Evolutionary conservation across 2,797 vertebrate species (phyloP), one percentile per base, ranked within the genome.

Genomic region (Muscicapa comitata): DNA sequence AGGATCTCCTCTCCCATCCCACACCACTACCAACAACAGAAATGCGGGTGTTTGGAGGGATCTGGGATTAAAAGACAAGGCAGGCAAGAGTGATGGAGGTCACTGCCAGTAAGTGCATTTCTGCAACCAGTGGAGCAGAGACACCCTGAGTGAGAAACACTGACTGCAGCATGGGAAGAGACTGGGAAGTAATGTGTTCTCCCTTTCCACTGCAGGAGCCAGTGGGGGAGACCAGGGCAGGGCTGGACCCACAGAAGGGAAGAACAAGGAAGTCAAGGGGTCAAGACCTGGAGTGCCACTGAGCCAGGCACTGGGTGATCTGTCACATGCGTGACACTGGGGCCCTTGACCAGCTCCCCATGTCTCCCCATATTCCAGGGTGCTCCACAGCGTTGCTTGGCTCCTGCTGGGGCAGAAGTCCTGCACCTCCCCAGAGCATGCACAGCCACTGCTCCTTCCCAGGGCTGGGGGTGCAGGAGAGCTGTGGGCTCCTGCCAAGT

Each of bases 221-320:
- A 28, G 17, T 11, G 25, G 19, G 45, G 7, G 40, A 24, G 16
- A 25, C 20, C 0, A 1, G 20, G 16, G 33, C 24, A 72, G 55
- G 29, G 54, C 67, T 68, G 25, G 18, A 70, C 33, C 29, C 28
- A 37, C 57, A 6, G 1, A 37, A 29, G 8, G 8, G 6, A 40
- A 70, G 31, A 33, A 51, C 15, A 67, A 57, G 28, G 13, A 71
- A 51, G 7, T 2, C 33, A 25, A 24, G 20, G 53, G 37, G 20
- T 48, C 9, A 25, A 78, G 53, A 23, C 17, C 6, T 3, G 3
- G 19, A 23, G 11, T 72, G 29, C 28, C 33, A 23, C 42, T 54
- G 15, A 4, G 1, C 40, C 1, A 2, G 40, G 31, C 31, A 45
- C 18, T 0, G 1, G 6, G 14, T 38, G 62, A 71, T 17, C 24